Base-by-base conservation (phyloP, 2,113 vertebrate genomes). In the Psittacula cyanocephala region DNA sequence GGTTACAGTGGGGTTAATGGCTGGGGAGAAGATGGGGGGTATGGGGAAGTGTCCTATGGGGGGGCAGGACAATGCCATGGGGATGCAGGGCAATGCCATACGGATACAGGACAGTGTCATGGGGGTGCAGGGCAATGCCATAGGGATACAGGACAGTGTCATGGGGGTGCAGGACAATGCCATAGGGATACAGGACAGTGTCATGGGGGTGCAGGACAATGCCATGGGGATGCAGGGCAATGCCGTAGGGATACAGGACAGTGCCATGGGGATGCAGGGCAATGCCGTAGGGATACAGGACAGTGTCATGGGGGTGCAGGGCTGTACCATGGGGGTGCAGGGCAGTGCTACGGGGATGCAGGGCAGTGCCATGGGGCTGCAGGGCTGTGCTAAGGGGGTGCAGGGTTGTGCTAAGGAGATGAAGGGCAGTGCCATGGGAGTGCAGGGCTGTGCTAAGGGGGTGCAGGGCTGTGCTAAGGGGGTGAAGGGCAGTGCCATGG, bases 1-100 rank as follows among this genome's bases (percentile, higher is more conserved):
- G 9, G 1, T 11, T 23, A 0, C 13, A 5, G 5, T 2, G 49
- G 43, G 59, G 17, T 35, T 68, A 3, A 29, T 14, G 4, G n/a
- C 12, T 69, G 81, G 13, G 49, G 33, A 69, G 53, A 44, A 69
- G 7, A 10, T 74, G 50, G 50, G 53, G 43, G 49, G 17, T 23
- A 4, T 4, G 10, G 39, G 57, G 57, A 12, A 14, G 27, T 23
- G 75, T 55, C 53, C 39, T 49, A 3, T 17, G 10, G 49, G 28
- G 13, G 5, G 17, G 43, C 52, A 23, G 49, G 46, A 28, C 17
- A 9, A 25, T 64, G 41, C 13, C 20, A 33, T 15, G 39, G 4
- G 22, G 37, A 2, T 62, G 55, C 43, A 27, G 27, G 7, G 3
- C n/a, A n/a, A n/a, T n/a, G n/a, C n/a, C n/a, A n/a, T n/a, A n/a